Percentiles rank a stretch among this genome's conserved stretches.
phyloP scores from a whole-genome alignment of 2,113 vertebrate species.

The Corythornis vintsioides region DNA sequence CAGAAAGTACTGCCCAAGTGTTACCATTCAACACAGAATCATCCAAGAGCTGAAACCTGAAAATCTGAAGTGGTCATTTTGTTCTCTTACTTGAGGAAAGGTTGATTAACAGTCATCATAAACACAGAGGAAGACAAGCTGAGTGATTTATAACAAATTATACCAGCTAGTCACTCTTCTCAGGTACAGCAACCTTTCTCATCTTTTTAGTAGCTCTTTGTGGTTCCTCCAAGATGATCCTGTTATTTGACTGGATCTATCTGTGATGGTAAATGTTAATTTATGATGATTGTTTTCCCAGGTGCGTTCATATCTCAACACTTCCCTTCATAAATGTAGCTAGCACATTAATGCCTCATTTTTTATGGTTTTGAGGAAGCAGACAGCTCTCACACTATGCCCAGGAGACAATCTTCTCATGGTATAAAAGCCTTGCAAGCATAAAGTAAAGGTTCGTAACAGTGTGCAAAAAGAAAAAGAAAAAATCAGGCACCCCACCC shows the following conservation, averaged over 20 bases:
- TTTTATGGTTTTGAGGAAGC: constrained; percentile 28
- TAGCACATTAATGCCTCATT: background rate
- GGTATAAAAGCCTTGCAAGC: background rate
- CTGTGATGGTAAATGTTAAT: constrained; percentile 36
- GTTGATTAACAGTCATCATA: background rate
- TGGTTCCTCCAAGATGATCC: background rate
- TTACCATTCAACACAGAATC: background rate
- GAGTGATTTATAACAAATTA: background rate
- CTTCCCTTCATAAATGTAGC: constrained; percentile 7
- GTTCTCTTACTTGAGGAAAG: background rate
- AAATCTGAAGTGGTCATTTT: background rate
- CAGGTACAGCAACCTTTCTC: background rate
- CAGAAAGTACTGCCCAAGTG: background rate
- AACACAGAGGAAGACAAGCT: background rate
- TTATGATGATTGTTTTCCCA: background rate
- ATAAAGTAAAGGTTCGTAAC: background rate
- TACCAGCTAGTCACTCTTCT: background rate
- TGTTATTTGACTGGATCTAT: constrained; percentile 8
- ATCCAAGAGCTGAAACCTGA: background rate
- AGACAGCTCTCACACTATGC: background rate
- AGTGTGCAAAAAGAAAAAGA: background rate
- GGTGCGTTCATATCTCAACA: background rate
- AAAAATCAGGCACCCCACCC: background rate
- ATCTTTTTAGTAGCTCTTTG: background rate
- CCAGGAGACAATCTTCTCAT: background rate